These are phyloP conservation scores for Ypsolopha scabrella DNA, from an alignment of 2,888 invertebrate species.

Conservation along the genomic window DNA sequence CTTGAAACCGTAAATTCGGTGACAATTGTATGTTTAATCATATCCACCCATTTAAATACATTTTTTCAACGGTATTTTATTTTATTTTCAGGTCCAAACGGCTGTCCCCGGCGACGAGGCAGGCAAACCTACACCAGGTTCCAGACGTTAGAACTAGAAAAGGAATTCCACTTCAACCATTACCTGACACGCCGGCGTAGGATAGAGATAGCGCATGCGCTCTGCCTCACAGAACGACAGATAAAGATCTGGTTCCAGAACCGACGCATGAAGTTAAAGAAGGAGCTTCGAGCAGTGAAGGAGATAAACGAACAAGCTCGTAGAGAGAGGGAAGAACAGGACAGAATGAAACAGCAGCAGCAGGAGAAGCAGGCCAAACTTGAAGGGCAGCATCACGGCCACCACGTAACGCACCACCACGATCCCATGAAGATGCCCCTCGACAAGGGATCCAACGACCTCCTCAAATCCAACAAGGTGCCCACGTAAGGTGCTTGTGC, in stretches of 20 bases:
- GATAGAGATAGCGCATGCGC: slow-evolving; percentile 97
- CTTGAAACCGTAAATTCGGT: not conserved
- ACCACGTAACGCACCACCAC: slow-evolving; percentile 78
- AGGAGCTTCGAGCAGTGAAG: slow-evolving; percentile 93
- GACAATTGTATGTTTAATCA: not conserved
- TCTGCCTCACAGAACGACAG: slow-evolving; percentile 95
- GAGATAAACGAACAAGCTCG: slow-evolving; percentile 96
- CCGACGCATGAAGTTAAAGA: slow-evolving; percentile 96
- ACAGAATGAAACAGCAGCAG: slow-evolving; percentile 91
- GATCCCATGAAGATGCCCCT: slow-evolving; percentile 80
- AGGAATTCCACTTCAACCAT: slow-evolving; percentile 98
- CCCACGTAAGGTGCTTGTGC: slow-evolving; percentile 75
- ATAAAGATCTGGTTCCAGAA: slow-evolving; percentile 99
- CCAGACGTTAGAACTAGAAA: slow-evolving; percentile 97
- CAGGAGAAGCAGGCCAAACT: slow-evolving; percentile 88
- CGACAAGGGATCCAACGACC: slow-evolving; percentile 80
- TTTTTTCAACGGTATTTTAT: slow-evolving; percentile 14
- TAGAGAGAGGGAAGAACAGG: slow-evolving; percentile 90
- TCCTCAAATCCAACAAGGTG: slow-evolving; percentile 83
- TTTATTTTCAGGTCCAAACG: slow-evolving; percentile 89
- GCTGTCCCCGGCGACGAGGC: slow-evolving; percentile 93
- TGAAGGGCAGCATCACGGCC: slow-evolving; percentile 78
- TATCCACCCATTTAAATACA: too few species aligned
- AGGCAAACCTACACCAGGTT: slow-evolving; percentile 98
- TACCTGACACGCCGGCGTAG: slow-evolving; percentile 95